Evolutionary conservation across 2,113 vertebrate species (phyloP).

Genomic region (Epinephelus fuscoguttatus): DNA sequence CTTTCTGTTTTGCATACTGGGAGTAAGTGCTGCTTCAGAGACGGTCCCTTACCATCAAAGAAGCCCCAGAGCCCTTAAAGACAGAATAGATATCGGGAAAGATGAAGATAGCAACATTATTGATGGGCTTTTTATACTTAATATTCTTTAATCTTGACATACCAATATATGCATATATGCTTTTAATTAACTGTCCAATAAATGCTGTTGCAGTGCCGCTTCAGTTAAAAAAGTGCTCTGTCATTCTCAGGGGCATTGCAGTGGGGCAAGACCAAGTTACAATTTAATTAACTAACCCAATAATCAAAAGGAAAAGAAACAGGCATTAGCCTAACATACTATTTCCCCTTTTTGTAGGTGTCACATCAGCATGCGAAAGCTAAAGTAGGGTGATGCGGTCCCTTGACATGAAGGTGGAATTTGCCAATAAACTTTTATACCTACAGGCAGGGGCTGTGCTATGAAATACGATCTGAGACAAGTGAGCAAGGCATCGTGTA

Average conservation of each 20-base stretch:
- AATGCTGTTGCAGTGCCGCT: neutral
- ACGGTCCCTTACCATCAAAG: neutral
- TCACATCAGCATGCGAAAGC: neutral
- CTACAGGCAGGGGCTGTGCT: neutral
- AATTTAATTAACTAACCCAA: constrained; percentile 36
- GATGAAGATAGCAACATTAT: constrained; percentile 1
- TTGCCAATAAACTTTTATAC: neutral
- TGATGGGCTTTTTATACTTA: neutral
- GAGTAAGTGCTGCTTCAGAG: neutral
- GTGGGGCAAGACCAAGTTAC: constrained; percentile 4
- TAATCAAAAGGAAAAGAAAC: constrained; percentile 30
- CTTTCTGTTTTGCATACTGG: constrained; percentile 8
- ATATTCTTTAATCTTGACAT: neutral
- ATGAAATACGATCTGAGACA: neutral
- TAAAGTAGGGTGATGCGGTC: neutral
- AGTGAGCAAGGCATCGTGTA: neutral
- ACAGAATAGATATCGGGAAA: neutral
- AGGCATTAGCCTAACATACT: constrained; percentile 8
- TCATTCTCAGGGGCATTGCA: neutral
- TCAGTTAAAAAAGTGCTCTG: constrained; percentile 5
- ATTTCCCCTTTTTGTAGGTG: neutral
- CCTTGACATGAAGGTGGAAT: neutral
- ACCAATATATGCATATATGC: neutral
- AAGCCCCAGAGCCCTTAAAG: neutral
- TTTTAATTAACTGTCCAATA: constrained; percentile 18